Conservation (phyloP, 2,797 vertebrate genomes). For the Gobionotothen gibberifrons region DNA sequence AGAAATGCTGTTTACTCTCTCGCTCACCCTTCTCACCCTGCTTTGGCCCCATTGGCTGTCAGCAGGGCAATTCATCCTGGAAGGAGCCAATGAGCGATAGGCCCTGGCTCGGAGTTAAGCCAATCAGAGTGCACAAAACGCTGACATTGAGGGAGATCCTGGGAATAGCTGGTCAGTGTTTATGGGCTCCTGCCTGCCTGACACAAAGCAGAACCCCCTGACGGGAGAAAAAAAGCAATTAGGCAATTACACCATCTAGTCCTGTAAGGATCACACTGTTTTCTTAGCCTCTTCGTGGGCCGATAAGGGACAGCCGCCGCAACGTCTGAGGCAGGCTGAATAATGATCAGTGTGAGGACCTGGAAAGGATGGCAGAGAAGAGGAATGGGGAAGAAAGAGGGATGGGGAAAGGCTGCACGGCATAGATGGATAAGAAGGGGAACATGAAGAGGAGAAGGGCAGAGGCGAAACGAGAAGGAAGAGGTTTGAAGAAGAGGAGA, state of each 20-base stretch:
- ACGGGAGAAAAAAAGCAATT: conserved; percentile 83
- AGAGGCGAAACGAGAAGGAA: conserved; percentile 26
- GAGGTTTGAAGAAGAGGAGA: conserved; percentile 46
- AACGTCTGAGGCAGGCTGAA: conserved; percentile 49
- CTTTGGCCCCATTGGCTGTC: conserved; percentile 84
- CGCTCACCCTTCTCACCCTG: conserved; percentile 73
- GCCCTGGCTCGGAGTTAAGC: conserved; percentile 52
- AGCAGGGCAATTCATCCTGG: conserved; percentile 77
- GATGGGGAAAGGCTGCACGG: conserved; percentile 43
- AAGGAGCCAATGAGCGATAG: conserved; percentile 76
- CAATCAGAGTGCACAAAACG: conserved; percentile 67
- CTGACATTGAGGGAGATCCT: conserved; percentile 79
- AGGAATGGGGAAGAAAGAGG: conserved; percentile 31
- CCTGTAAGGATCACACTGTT: conserved; percentile 80
- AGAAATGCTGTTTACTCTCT: conserved; percentile 72
- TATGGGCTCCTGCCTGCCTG: conserved; percentile 80
- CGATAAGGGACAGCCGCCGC: conserved; percentile 75
- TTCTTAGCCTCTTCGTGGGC: conserved; percentile 79
- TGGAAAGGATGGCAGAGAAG: conserved; percentile 50
- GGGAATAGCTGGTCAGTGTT: conserved; percentile 74
- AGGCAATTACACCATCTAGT: conserved; percentile 84
- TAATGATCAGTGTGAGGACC: conserved; percentile 53
- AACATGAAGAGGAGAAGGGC: conserved; percentile 1
- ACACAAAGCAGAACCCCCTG: conserved; percentile 83
- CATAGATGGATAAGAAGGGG: conserved; percentile 38